Evolutionary conservation across 1,140 invertebrate species (phyloP).

Genomic region (Ectropis grisescens): DNA sequence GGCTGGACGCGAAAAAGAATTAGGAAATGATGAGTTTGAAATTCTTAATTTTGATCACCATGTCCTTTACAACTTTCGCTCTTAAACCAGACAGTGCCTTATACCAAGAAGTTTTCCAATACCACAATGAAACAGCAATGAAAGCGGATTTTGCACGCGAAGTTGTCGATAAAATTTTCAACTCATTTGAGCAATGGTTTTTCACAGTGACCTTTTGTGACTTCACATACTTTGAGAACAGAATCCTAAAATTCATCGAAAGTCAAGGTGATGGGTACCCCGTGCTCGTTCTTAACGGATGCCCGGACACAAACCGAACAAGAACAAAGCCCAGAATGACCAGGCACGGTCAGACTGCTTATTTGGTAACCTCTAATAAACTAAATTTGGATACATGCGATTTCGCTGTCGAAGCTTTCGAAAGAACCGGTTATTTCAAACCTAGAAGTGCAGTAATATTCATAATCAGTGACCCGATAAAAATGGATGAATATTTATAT

Average conservation of each 20-base stretch:
- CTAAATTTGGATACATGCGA: constrained; percentile 38
- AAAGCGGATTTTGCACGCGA: constrained; percentile 42
- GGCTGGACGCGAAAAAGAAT: no score
- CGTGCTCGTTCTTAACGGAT: constrained; percentile 46
- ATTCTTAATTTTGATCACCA: background rate
- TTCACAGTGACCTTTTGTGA: constrained; percentile 57
- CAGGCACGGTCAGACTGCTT: constrained; percentile 49
- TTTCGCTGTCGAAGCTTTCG: constrained; percentile 33
- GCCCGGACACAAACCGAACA: constrained; percentile 32
- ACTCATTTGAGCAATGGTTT: constrained; percentile 53
- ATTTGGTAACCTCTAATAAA: constrained; percentile 42
- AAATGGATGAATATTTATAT: constrained; percentile 40
- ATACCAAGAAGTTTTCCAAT: constrained; percentile 30
- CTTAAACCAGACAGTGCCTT: constrained; percentile 17
- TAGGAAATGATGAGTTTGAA: background rate
- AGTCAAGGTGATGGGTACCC: constrained; percentile 43
- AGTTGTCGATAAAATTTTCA: constrained; percentile 52
- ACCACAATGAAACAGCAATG: constrained; percentile 31
- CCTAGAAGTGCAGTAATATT: constrained; percentile 54
- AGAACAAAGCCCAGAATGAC: constrained; percentile 41
- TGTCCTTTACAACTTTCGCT: no score
- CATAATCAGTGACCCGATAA: constrained; percentile 37
- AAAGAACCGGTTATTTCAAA: constrained; percentile 49
- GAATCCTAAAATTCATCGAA: constrained; percentile 52
- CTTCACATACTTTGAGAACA: constrained; percentile 58